Evolutionary conservation across 2,888 invertebrate genomes (phyloP).

Genomic region (Ormyrus pomaceus): DNA sequence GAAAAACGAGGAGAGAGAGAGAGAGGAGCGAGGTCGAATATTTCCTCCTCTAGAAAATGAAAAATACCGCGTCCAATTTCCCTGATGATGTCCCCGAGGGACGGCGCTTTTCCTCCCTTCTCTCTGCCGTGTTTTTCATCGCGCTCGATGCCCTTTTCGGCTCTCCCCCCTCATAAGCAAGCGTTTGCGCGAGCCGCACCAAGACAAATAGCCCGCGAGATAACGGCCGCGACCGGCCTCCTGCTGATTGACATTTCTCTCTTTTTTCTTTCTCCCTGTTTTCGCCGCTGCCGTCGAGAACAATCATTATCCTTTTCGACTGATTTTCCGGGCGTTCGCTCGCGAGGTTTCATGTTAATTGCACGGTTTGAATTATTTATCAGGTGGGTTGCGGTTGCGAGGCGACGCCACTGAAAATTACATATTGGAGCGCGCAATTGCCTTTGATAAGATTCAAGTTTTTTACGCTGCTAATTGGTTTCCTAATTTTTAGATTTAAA

Average conservation of each 20-base stretch:
- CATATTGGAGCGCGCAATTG: slow-evolving; percentile 10
- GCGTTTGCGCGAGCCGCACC: slow-evolving; percentile 48
- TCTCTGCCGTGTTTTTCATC: slow-evolving; percentile 28
- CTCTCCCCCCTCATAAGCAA: slow-evolving; percentile 46
- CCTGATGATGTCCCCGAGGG: slow-evolving; percentile 72
- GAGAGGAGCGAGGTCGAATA: slow-evolving; percentile 13
- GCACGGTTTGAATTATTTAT: slow-evolving; percentile 50
- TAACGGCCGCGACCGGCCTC: slow-evolving; percentile 41
- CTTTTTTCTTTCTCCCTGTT: not conserved
- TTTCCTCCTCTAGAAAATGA: slow-evolving; percentile 58
- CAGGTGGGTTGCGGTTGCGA: slow-evolving; percentile 24
- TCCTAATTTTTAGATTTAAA: no score
- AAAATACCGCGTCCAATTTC: slow-evolving; percentile 74
- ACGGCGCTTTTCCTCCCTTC: slow-evolving; percentile 55
- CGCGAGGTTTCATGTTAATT: slow-evolving; percentile 46
- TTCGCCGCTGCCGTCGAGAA: slow-evolving; percentile 17
- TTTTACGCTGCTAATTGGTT: not conserved
- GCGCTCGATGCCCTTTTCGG: slow-evolving; percentile 58
- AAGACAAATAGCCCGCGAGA: slow-evolving; percentile 70
- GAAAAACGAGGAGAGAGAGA: not conserved
- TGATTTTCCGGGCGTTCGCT: slow-evolving; percentile 25
- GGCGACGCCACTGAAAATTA: not conserved
- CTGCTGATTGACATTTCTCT: slow-evolving; percentile 48
- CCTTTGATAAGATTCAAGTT: not conserved
- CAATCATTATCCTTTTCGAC: slow-evolving; percentile 27